These are phyloP conservation scores for Osedax fenrisi DNA, from an alignment of 2,888 invertebrate species.

Conservation along the genomic window DNA sequence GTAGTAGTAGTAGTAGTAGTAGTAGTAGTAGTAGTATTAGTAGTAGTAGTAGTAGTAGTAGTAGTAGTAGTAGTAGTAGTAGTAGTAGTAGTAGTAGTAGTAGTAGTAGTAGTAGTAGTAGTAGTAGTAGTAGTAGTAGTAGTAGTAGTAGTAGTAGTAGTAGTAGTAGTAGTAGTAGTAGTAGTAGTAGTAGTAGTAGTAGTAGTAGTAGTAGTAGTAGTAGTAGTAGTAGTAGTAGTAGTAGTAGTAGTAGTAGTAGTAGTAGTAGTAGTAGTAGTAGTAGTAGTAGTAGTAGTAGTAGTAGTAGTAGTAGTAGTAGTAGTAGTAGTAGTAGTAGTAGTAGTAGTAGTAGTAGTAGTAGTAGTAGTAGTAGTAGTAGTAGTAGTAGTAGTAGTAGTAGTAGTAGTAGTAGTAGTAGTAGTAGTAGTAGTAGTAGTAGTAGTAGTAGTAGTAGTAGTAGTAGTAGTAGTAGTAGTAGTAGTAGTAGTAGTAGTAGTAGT, in stretches of 20 bases:
- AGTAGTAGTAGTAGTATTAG: conserved; percentile 8
- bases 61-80: conserved; percentile 32
- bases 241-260: conserved; percentile 33
- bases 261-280: conserved; percentile 30
- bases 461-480: conserved; percentile 29
- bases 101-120: conserved; percentile 32
- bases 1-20: conserved; percentile 34
- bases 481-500: conserved; percentile 33
- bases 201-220: conserved; percentile 32
- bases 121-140: conserved; percentile 28
- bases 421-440: conserved; percentile 29
- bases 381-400: conserved; percentile 32
- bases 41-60: conserved; percentile 19
- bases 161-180: conserved; percentile 31
- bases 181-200: conserved; percentile 30
- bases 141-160: conserved; percentile 33
- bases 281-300: conserved; percentile 31
- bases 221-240: conserved; percentile 29
- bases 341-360: conserved; percentile 33
- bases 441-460: conserved; percentile 32
- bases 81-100: conserved; percentile 31
- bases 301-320: conserved; percentile 31
- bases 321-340: conserved; percentile 29
- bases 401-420: conserved; percentile 31
- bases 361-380: conserved; percentile 28